Percentiles rank a stretch among this genome's conserved stretches.
phyloP scores from a whole-genome alignment of 2,797 vertebrate genomes.

The Gallirallus australis region DNA sequence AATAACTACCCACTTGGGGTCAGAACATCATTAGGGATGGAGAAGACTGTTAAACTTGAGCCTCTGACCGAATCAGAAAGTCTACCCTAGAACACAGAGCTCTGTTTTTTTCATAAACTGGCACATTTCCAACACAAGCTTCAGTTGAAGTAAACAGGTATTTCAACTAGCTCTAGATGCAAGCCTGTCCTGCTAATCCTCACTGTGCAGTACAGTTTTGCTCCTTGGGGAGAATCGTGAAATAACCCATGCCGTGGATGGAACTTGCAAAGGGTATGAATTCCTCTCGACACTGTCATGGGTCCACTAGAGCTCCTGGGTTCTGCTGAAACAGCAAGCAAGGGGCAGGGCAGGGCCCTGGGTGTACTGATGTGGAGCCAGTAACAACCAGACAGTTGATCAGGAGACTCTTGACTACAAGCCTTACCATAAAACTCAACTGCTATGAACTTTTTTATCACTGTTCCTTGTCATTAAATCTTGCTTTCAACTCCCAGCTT shows the following conservation, averaged over 20 bases:
- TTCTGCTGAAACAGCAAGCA: not conserved
- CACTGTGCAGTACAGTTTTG: fast-evolving
- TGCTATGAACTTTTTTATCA: conserved; percentile 14
- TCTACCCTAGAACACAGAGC: not conserved
- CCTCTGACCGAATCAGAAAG: not conserved
- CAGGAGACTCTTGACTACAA: not conserved
- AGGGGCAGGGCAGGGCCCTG: not conserved
- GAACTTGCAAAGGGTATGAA: not conserved
- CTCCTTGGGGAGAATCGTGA: not conserved
- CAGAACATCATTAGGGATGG: not conserved
- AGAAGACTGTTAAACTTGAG: not conserved
- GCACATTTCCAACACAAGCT: not conserved
- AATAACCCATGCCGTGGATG: fast-evolving
- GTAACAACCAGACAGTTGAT: not conserved
- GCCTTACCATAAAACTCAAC: conserved; percentile 10
- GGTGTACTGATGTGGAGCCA: not conserved
- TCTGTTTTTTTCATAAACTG: not conserved
- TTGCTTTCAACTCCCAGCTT: conserved; percentile 48
- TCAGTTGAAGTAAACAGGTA: not conserved
- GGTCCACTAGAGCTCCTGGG: not conserved
- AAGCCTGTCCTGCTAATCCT: not conserved
- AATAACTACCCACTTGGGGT: not conserved
- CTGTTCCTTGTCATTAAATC: conserved; percentile 44
- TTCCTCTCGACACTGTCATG: not conserved
- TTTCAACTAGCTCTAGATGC: not conserved